Evolutionary conservation across 2,113 vertebrate genomes (phyloP).

Genomic region (Gallinago paraguaiae): DNA sequence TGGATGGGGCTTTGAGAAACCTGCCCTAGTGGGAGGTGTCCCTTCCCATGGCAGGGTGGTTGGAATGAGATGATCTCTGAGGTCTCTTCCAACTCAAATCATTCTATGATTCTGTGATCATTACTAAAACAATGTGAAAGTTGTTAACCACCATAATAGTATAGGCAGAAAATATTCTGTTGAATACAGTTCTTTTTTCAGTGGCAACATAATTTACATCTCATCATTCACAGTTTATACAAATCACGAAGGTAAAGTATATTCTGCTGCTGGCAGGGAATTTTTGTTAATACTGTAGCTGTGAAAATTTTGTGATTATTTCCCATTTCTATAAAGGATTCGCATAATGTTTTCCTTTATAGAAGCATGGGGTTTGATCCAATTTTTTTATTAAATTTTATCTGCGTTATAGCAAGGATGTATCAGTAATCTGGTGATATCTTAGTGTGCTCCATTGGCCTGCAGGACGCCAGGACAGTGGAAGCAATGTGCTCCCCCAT

Average conservation of each 20-base stretch:
- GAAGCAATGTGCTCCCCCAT: not conserved
- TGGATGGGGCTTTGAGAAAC: not conserved
- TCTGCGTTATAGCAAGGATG: not conserved
- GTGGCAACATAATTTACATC: not conserved
- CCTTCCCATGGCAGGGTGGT: not conserved
- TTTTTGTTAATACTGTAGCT: not conserved
- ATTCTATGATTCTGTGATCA: not conserved
- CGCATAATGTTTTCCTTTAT: not conserved
- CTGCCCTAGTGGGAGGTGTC: not conserved
- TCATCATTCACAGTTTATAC: constrained; percentile 4
- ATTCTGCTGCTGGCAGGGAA: not conserved
- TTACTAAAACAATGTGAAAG: not conserved
- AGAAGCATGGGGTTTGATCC: not conserved
- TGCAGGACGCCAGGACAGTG: not conserved
- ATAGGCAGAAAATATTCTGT: not conserved
- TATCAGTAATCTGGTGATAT: not conserved
- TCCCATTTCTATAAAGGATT: not conserved
- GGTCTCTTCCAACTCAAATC: not conserved
- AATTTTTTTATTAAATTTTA: not conserved
- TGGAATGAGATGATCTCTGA: not conserved
- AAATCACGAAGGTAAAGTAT: not conserved
- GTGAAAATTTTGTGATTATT: constrained; percentile 19
- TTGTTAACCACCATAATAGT: not conserved
- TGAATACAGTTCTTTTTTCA: not conserved
- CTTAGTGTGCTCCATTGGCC: not conserved